These are phyloP conservation scores for Melanostigma gelatinosum DNA, from an alignment of 2,113 vertebrate species.

Conservation along the genomic window DNA sequence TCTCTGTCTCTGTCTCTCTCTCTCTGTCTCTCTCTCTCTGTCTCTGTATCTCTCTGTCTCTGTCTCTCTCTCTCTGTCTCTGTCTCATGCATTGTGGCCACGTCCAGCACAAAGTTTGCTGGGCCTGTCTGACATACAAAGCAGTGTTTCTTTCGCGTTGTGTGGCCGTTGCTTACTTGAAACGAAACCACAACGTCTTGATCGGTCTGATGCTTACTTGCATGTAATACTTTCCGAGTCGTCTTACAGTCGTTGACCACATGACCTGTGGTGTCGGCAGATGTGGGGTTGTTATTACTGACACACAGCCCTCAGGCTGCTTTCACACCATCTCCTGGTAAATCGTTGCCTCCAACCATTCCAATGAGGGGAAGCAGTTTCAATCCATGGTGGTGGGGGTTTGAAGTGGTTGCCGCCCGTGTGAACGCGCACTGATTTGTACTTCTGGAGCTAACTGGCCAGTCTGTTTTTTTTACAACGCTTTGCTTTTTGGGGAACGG, in stretches of 20 bases:
- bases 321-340: not conserved
- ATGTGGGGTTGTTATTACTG: not conserved
- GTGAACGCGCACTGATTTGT: not conserved
- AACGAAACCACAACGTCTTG: too few species aligned
- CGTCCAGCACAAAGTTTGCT: not conserved
- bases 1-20: too few species aligned
- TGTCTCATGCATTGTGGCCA: not conserved
- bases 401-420: not conserved
- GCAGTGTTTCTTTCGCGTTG: too few species aligned
- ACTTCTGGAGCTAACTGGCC: too few species aligned
- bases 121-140: not conserved
- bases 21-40: too few species aligned
- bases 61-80: too few species aligned
- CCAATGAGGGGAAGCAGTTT: not conserved
- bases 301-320: not conserved
- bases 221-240: too few species aligned
- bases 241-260: not conserved
- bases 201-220: too few species aligned
- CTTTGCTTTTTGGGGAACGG: too few species aligned
- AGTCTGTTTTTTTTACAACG: too few species aligned
- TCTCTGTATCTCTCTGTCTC: too few species aligned
- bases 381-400: not conserved
- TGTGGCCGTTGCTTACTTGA: too few species aligned
- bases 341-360: not conserved
- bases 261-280: not conserved